Percentiles rank a stretch among this genome's conserved stretches.
Evolutionary conservation across 2,888 invertebrate genomes (phyloP).

Genomic region (Drymonia ruficornis): DNA sequence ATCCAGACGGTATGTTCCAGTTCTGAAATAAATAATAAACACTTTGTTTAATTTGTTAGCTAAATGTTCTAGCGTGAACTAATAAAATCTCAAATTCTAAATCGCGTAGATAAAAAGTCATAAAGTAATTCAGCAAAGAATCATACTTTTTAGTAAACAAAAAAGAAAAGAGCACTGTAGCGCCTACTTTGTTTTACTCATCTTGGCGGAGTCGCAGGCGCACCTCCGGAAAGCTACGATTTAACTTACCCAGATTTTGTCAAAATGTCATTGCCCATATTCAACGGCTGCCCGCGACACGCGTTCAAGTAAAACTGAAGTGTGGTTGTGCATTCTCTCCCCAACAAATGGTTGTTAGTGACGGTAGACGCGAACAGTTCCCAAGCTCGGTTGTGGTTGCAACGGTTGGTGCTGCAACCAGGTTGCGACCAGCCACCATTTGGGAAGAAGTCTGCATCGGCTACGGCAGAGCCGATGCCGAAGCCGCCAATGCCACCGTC

Average conservation of each 20-base stretch:
- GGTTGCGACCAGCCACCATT: constrained; percentile 75
- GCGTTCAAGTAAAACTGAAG: constrained; percentile 49
- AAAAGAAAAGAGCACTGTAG: too few relatives aligned
- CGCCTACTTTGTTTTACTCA: too few relatives aligned
- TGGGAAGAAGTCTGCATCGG: constrained; percentile 84
- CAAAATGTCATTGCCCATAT: constrained; percentile 57
- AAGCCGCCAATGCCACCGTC: constrained; percentile 64
- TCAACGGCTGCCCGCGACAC: constrained; percentile 49
- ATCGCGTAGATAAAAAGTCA: too few relatives aligned
- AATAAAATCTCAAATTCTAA: too few relatives aligned
- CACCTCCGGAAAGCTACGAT: too few relatives aligned
- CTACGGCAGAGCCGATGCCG: constrained; percentile 75
- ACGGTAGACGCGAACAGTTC: constrained; percentile 56
- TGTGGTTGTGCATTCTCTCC: constrained; percentile 41
- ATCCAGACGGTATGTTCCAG: constrained; percentile 47
- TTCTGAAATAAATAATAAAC: constrained; percentile 39
- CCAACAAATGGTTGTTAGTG: constrained; percentile 52
- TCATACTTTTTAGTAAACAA: too few relatives aligned
- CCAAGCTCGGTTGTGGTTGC: constrained; percentile 62
- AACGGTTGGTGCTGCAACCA: constrained; percentile 52
- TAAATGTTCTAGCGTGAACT: too few relatives aligned
- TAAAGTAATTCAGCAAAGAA: too few relatives aligned
- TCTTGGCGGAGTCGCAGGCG: too few relatives aligned
- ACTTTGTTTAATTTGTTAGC: not conserved
- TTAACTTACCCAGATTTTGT: constrained; percentile 55